Evolutionary conservation across 2,113 vertebrate genomes (phyloP).

Genomic region (Nesoenas mayeri): DNA sequence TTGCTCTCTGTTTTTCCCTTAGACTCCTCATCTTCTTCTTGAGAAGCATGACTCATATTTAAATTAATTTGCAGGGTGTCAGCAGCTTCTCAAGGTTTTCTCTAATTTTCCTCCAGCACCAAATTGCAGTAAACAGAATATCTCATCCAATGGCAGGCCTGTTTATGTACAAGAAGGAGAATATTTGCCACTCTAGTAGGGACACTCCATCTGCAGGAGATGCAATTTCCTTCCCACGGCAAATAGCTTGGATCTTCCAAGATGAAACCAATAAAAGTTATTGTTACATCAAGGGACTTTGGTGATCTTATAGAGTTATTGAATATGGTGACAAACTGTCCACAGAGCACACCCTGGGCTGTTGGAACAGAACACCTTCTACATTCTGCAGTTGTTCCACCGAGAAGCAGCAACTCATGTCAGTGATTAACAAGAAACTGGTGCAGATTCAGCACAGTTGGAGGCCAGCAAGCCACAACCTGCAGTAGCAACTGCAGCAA

Average conservation of each 20-base stretch:
- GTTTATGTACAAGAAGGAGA: not conserved
- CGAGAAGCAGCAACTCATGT: not conserved
- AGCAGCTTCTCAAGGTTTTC: not conserved
- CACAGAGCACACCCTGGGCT: not conserved
- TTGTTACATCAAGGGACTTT: not conserved
- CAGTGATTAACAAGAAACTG: slow-evolving; percentile 22
- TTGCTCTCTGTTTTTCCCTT: not conserved
- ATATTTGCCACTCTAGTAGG: not conserved
- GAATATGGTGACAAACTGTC: not conserved
- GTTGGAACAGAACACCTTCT: not conserved
- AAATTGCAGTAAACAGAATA: not conserved
- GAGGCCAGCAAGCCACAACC: not conserved
- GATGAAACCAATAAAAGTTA: not conserved
- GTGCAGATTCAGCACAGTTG: slow-evolving; percentile 16
- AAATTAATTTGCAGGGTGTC: not conserved
- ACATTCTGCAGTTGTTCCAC: slow-evolving; percentile 5
- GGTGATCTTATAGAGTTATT: not conserved
- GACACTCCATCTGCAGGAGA: not conserved
- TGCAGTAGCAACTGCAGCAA: not conserved
- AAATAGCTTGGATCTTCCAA: not conserved
- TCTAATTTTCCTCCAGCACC: not conserved
- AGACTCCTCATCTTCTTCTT: not conserved
- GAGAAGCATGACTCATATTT: not conserved
- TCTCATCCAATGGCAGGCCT: not conserved
- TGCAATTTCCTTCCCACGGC: not conserved